A percentile compares a stretch with the other conserved stretches of the same genome.
Evolutionary conservation across 2,113 vertebrate species (phyloP).

Genomic region (Siphamia tubifer): DNA sequence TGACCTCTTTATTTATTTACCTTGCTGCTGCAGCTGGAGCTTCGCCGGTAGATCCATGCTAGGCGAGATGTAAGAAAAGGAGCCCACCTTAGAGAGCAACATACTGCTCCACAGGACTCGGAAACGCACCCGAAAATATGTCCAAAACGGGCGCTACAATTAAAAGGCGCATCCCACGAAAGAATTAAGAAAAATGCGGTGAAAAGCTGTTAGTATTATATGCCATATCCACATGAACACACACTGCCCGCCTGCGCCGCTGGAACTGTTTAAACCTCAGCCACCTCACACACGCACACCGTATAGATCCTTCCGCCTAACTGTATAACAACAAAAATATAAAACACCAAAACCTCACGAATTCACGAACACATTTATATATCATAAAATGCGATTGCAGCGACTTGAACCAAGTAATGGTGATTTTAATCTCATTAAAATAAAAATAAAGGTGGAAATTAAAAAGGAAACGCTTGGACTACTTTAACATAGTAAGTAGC

Average conservation of each 20-base stretch:
- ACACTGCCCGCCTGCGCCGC: neutral
- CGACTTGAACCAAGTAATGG: accelerated
- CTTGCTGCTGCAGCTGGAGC: slow-evolving; percentile 84
- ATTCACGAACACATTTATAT: accelerated
- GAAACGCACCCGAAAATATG: neutral
- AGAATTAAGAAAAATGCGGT: neutral
- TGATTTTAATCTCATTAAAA: accelerated
- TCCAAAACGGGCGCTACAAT: too few species aligned
- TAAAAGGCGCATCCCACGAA: neutral
- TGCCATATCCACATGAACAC: neutral
- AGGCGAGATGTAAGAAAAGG: slow-evolving; percentile 85
- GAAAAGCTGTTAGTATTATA: neutral
- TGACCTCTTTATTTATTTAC: neutral
- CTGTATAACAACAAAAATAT: neutral
- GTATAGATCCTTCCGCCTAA: slow-evolving; percentile 36
- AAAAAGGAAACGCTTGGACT: neutral
- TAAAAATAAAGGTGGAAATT: accelerated
- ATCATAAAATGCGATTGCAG: accelerated
- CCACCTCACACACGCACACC: neutral
- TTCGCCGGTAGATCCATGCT: slow-evolving; percentile 89
- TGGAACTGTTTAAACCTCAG: slow-evolving; percentile 15
- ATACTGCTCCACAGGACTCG: slow-evolving; percentile 40
- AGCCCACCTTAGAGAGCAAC: slow-evolving; percentile 89
- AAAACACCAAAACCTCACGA: accelerated
- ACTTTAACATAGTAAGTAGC: slow-evolving; percentile 11